Conservation (phyloP, 2,888 invertebrate genomes). For the Onchidella celtica region DNA sequence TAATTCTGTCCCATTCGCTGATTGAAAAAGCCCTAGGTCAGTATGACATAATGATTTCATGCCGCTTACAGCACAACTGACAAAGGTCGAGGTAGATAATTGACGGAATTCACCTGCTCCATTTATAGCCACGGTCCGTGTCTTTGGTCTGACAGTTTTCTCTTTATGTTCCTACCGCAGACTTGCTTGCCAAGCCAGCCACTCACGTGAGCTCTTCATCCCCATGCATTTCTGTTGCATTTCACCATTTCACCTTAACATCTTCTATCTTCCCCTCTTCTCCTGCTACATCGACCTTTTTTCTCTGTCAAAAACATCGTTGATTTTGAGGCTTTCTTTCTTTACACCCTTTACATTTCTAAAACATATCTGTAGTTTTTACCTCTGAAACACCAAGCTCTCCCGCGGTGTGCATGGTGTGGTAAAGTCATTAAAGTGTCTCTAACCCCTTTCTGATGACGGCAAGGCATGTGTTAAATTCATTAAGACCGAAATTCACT, state of each 20-base stretch:
- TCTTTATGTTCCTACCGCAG: no score
- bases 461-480: slow-evolving; percentile 14
- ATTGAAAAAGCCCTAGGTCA: no score
- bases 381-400: slow-evolving; percentile 13
- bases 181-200: no score
- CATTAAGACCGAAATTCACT: slow-evolving; percentile 4
- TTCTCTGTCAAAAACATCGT: not conserved
- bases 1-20: no score
- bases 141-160: no score
- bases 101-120: no score
- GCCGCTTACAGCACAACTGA: no score
- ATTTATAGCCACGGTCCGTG: no score
- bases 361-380: not conserved
- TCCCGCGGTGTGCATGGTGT: slow-evolving; percentile 8
- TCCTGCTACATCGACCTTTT: not conserved
- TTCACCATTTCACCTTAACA: not conserved
- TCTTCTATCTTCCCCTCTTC: not conserved
- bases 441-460: slow-evolving; percentile 14
- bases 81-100: no score
- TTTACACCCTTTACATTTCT: not conserved
- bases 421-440: slow-evolving; percentile 15
- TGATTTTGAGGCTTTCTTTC: not conserved
- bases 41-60: no score
- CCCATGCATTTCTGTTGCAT: not conserved
- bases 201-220: not conserved